Base-by-base conservation (phyloP, 2,113 vertebrate genomes). In the Pachyramphus minor region DNA sequence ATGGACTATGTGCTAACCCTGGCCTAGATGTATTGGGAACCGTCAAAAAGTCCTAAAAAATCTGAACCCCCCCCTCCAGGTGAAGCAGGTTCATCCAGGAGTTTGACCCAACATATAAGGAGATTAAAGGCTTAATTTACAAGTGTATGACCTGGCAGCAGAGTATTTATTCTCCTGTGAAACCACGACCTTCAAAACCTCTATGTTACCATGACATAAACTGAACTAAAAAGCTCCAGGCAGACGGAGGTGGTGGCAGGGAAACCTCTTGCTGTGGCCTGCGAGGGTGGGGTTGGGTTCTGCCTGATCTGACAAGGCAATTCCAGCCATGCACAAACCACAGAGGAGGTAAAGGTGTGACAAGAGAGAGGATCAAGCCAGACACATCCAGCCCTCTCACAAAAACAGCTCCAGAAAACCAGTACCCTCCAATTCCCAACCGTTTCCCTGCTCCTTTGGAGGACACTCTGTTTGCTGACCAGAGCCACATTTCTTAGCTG, bases 101-200 rank as follows among this genome's bases (percentile, higher is more conserved):
- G 72, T 47, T 41, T 8, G 14, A 91, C 52, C 74, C 89, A 76
- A 81, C 17, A 7, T 2, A 31, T 81, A 95, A 96, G 84, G 82
- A 95, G 92, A 96, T 96, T 95, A 96, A 93, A 66, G 86, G 82
- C 85, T 96, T 97, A 95, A 94, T 81, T 95, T 63, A 49, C 64
- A 95, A 94, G 90, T 74, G 82, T 88, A 69, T 76, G 74, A 87
- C 73, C 95, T 79, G 87, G 58, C 55, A 89, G 72, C 55, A n/a
- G 24, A 56, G 60, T 27, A 56, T 71, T 89, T 74, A 55, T 58
- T 78, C 66, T 74, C 53, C 68, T 66, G 37, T 84, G 63, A 88
- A 80, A 85, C 30, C 30, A n/a, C 39, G 80, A 23, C 77, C 94
- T 84, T 56, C 41, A 49, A 84, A 88, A 76, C 45, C 23, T 66